Base-by-base conservation (phyloP, 2,113 vertebrate genomes). In the Ptilonorhynchus violaceus region DNA sequence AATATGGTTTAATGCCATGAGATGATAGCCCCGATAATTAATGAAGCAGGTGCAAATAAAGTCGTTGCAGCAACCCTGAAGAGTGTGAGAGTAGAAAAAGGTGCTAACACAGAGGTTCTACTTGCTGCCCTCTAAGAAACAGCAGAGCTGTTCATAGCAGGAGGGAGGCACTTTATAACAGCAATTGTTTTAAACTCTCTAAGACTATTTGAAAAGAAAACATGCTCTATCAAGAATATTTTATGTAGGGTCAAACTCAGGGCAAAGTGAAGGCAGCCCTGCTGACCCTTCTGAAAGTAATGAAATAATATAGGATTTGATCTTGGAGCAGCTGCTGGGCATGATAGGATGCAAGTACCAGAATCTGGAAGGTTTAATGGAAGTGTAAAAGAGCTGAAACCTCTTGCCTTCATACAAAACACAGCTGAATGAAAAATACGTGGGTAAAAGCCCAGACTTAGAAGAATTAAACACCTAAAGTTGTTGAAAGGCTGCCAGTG, bases 11-110 rank as follows among this genome's bases (percentile, higher is more conserved):
- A 98, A 97, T 76, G 96, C 97, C 33, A 95, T 25, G 4, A 93
- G 80, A 28, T 97, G 96, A 64, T 81, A 97, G 46, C 96, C 96
- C 10, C 63, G 84, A 30, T 37, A 74, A 88, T 97, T 97, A 52
- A 98, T 89, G 17, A 97, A 89, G 78, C 97, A 95, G 67, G 89
- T 91, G 56, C 89, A 97, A 70, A 98, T 91, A 39, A 82, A 94
- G 94, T 98, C 96, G 92, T 97, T 96, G 56, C 97, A 92, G 94
- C 97, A 98, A 67, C 95, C 97, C 73, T 97, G 94, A 68, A 97
- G 87, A 55, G 95, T 95, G 19, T 74, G 73, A 95, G 89, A 94
- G 56, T 89, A 98, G 53, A 90, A 85, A 94, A 98, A 98, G n/a
- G 92, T 97, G 60, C 55, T 56, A 16, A 93, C 44, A 73, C 94